phyloP scores from a whole-genome alignment of 2,888 invertebrate species.

The Nomada flava region DNA sequence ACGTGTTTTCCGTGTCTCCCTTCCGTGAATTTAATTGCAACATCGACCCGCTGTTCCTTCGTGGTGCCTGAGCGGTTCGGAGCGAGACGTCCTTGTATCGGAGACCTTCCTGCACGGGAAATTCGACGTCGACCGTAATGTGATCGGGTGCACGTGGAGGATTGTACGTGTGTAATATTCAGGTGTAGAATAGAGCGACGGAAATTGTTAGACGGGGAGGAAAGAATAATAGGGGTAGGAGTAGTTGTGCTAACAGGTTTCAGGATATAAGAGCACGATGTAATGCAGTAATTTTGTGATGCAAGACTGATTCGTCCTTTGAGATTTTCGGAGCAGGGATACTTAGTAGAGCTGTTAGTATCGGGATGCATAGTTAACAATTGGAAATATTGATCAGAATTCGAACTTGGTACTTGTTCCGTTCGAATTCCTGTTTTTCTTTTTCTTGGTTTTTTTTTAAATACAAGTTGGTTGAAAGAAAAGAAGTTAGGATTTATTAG shows the following conservation, averaged over 20 bases:
- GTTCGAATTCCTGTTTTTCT: no score
- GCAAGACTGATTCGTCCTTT: no score
- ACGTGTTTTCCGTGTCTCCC: conserved; percentile 24
- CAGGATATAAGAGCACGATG: no score
- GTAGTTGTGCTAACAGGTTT: no score
- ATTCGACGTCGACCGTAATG: conserved; percentile 18
- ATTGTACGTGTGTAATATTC: background rate
- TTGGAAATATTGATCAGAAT: background rate
- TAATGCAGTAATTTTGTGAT: no score
- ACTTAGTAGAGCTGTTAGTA: no score
- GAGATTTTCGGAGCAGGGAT: no score
- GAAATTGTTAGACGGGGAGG: background rate
- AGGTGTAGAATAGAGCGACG: background rate
- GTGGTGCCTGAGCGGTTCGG: conserved; percentile 13
- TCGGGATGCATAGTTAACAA: no score
- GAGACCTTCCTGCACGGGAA: conserved; percentile 16
- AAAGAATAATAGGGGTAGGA: background rate
- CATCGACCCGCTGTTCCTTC: background rate
- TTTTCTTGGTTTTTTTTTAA: no score
- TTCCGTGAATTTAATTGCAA: conserved; percentile 43
- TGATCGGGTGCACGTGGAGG: background rate
- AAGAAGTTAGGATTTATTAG: background rate
- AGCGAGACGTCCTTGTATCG: conserved; percentile 41
- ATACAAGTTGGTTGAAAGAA: background rate
- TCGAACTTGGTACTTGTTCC: no score